These are phyloP conservation scores for Pseudorasbora parva DNA, from an alignment of 2,113 vertebrate species.

Conservation along the genomic window DNA sequence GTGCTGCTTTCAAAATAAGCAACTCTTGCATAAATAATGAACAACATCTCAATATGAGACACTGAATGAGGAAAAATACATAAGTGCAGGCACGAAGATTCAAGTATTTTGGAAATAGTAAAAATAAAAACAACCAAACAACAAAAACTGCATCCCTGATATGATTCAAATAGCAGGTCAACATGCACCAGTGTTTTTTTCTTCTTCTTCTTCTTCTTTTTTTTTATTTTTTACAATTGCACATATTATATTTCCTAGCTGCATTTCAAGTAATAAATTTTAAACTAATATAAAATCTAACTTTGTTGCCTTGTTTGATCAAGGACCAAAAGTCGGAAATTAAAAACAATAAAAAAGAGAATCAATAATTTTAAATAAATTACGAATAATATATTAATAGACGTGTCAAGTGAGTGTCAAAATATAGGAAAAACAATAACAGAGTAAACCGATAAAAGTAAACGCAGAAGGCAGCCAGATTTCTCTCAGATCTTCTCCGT, in stretches of 20 bases:
- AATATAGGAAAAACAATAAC: too few species aligned
- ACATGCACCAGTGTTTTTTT: background rate
- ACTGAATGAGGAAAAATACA: background rate
- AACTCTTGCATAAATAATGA: background rate
- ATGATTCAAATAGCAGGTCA: background rate
- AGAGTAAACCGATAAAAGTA: too few species aligned
- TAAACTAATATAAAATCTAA: background rate
- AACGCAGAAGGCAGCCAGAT: background rate
- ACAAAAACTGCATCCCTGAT: background rate
- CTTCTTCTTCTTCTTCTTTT: too few species aligned
- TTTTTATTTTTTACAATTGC: background rate
- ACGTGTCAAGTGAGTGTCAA: too few species aligned
- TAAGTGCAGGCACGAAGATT: background rate
- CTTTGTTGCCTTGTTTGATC: background rate
- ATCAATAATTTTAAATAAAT: background rate
- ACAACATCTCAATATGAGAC: background rate
- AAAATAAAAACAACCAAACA: background rate
- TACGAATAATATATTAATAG: background rate
- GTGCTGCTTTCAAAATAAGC: background rate
- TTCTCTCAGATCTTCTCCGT: background rate
- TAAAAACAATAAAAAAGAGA: too few species aligned
- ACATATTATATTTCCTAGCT: background rate
- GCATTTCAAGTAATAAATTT: background rate
- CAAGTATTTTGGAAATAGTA: background rate
- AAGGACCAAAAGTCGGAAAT: background rate